Evolutionary conservation across 2,888 invertebrate species (phyloP).

Genomic region (Drosophila bunnanda): DNA sequence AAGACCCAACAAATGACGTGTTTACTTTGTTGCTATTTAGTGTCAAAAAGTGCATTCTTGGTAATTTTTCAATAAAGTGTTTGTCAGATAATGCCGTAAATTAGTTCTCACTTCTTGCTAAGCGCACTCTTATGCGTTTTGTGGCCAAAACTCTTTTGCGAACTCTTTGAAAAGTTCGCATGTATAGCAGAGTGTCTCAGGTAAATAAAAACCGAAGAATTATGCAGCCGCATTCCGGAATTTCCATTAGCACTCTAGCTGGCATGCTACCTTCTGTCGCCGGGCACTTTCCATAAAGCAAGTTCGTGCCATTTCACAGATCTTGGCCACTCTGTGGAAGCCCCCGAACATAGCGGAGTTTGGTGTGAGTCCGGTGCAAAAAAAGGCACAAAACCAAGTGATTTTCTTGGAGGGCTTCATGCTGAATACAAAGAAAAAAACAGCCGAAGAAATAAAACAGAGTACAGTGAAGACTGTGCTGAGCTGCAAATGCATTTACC

Average conservation of each 20-base stretch:
- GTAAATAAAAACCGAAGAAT: constrained; percentile 10
- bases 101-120: neutral
- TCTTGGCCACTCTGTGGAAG: constrained; percentile 3
- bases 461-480: constrained; percentile 18
- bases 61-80: neutral
- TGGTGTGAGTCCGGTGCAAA: constrained; percentile 7
- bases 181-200: neutral
- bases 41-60: neutral
- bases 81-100: neutral
- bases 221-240: constrained; percentile 27
- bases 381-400: constrained; percentile 18
- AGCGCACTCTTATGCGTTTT: neutral
- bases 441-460: neutral
- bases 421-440: neutral
- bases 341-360: constrained; percentile 18
- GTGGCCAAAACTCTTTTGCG: neutral
- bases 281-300: constrained; percentile 15
- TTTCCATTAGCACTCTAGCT: constrained; percentile 25
- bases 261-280: constrained; percentile 14
- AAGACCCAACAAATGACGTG: neutral
- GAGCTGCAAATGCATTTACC: constrained; percentile 20
- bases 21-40: neutral
- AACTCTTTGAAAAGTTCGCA: neutral
- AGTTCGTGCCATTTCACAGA: constrained; percentile 35
- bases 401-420: constrained; percentile 18